A percentile compares a stretch with the other conserved stretches of the same genome.
phyloP scores from a whole-genome alignment of 2,888 invertebrate species.

The Malacosoma neustria region DNA sequence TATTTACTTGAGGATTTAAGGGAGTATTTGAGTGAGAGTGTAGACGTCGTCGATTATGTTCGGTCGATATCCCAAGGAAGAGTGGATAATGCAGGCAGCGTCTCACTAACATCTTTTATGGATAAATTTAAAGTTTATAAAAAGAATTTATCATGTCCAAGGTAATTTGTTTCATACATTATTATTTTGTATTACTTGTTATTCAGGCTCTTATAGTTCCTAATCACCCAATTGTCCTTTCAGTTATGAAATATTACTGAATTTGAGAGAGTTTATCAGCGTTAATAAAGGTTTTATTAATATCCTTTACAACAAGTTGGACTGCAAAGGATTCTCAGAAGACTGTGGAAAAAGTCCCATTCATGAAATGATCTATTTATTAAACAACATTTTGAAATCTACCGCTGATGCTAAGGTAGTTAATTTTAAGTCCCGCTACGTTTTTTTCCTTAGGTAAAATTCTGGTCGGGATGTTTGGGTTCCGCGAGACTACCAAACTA shows the following conservation, averaged over 20 bases:
- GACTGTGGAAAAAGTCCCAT: constrained; percentile 77
- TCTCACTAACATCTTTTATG: constrained; percentile 27
- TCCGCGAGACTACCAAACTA: too few species aligned
- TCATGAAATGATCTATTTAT: constrained; percentile 76
- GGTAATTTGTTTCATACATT: constrained; percentile 27
- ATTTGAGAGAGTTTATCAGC: constrained; percentile 67
- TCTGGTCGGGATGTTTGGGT: too few species aligned
- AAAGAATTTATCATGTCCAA: constrained; percentile 37
- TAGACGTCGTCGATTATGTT: constrained; percentile 50
- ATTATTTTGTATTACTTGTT: too few species aligned
- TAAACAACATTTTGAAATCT: constrained; percentile 73
- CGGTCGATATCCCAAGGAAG: constrained; percentile 26
- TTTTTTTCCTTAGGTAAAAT: too few species aligned
- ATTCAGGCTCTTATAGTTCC: too few species aligned
- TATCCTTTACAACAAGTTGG: constrained; percentile 69
- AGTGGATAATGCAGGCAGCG: constrained; percentile 17
- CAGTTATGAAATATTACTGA: constrained; percentile 69
- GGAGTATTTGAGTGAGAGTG: constrained; percentile 48
- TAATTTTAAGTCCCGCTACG: too few species aligned
- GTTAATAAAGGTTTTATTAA: constrained; percentile 66
- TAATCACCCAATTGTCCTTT: too few species aligned
- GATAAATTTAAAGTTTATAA: constrained; percentile 37
- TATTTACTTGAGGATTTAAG: constrained; percentile 70
- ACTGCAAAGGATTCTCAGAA: constrained; percentile 77
- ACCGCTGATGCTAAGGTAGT: constrained; percentile 56